Conservation (phyloP, 2,797 vertebrate genomes). For the Delichon dasypus region DNA sequence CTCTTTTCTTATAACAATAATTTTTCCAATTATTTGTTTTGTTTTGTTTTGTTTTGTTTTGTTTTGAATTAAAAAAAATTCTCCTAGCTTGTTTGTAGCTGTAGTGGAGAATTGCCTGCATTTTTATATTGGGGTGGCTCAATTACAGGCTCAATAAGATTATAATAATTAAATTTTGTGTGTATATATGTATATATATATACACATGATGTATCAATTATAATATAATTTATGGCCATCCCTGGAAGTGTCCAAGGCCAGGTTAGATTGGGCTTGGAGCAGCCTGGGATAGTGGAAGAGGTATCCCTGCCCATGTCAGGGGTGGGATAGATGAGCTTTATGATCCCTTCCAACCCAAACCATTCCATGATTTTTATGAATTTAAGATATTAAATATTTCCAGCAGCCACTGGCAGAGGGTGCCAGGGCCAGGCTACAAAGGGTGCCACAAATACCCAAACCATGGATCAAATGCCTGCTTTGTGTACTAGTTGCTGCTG, state of each 20-base stretch:
- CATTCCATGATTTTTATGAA: background rate
- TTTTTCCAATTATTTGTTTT: background rate
- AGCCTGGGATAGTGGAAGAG: too few relatives aligned
- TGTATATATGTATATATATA: too few relatives aligned
- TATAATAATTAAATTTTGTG: too few relatives aligned
- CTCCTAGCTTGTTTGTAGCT: background rate
- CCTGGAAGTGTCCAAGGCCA: background rate
- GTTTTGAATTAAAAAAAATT: accelerated
- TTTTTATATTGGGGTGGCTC: background rate
- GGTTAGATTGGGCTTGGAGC: too few relatives aligned
- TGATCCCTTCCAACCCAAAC: background rate
- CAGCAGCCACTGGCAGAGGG: background rate
- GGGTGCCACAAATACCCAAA: background rate
- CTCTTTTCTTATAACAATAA: background rate
- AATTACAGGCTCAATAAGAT: background rate
- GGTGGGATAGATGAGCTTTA: too few relatives aligned
- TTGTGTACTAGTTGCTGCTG: background rate
- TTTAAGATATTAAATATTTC: background rate
- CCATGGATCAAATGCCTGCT: background rate
- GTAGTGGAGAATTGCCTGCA: background rate
- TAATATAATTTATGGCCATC: background rate
- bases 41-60: too few relatives aligned
- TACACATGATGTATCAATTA: background rate
- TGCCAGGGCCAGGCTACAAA: background rate
- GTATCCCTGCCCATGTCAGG: too few relatives aligned